These are phyloP conservation scores for Proctacanthus coquilletti DNA, from an alignment of 1,140 invertebrate species.

Conservation along the genomic window DNA sequence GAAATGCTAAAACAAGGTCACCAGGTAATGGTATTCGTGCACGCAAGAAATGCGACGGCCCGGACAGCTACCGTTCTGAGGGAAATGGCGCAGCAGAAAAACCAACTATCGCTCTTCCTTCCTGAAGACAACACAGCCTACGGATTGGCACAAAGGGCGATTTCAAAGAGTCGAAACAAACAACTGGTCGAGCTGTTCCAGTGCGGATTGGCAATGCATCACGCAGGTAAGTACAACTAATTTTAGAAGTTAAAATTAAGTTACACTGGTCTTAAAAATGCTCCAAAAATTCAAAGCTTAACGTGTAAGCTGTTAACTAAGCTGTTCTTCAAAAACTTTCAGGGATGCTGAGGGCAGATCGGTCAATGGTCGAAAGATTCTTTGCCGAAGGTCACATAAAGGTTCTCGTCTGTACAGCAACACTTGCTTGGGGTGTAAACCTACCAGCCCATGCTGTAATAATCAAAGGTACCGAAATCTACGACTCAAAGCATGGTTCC, in stretches of 20 bases:
- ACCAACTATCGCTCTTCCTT: conserved; percentile 50
- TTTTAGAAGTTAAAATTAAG: too few relatives aligned
- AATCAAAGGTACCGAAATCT: conserved; percentile 96
- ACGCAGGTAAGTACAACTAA: too few relatives aligned
- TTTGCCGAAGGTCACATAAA: conserved; percentile 81
- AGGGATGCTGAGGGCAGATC: conserved; percentile 26
- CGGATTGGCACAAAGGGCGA: conserved; percentile 43
- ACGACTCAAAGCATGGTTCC: conserved; percentile 86
- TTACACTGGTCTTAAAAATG: conserved; percentile 7
- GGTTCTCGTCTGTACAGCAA: conserved; percentile 93
- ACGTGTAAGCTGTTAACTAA: background rate
- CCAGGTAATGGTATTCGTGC: conserved; percentile 99
- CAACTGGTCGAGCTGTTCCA: conserved; percentile 67
- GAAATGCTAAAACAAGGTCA: conserved; percentile 78
- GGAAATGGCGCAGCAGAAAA: conserved; percentile 59
- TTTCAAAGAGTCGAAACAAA: conserved; percentile 57
- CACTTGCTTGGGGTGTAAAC: conserved; percentile 98
- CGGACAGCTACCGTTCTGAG: conserved; percentile 66
- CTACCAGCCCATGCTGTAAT: conserved; percentile 95
- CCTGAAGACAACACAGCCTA: conserved; percentile 44
- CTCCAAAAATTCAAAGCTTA: background rate
- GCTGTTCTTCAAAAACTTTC: too few relatives aligned
- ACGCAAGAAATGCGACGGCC: conserved; percentile 89
- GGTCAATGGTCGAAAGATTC: conserved; percentile 73
- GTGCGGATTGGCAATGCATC: conserved; percentile 86